Evolutionary conservation across 2,888 invertebrate species (phyloP).

Genomic region (Brenthis daphne): DNA sequence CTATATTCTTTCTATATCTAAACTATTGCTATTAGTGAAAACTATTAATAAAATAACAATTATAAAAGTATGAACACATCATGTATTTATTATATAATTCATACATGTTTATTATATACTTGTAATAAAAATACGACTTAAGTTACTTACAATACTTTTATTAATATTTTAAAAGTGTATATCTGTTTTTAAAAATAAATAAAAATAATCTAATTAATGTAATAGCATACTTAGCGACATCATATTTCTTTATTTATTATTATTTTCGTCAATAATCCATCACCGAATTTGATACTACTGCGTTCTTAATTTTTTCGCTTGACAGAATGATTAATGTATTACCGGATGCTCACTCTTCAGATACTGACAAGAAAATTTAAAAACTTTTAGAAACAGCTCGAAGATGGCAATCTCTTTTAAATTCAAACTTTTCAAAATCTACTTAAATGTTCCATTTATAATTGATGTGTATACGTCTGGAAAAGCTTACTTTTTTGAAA

Average conservation of each 20-base stretch:
- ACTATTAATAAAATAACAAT: too few relatives aligned
- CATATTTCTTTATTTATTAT: conserved; percentile 10
- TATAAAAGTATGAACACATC: too few relatives aligned
- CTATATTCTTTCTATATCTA: too few relatives aligned
- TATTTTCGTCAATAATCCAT: conserved; percentile 22
- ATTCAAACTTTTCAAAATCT: conserved; percentile 44
- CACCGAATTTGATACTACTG: conserved; percentile 30
- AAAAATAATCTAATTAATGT: too few relatives aligned
- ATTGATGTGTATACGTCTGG: conserved; percentile 39
- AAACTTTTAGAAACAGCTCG: conserved; percentile 51
- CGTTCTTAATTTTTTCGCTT: conserved; percentile 43
- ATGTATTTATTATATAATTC: too few relatives aligned
- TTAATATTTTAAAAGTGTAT: too few relatives aligned
- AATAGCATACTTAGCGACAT: background rate
- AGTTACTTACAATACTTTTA: too few relatives aligned
- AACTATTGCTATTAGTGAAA: too few relatives aligned
- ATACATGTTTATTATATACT: too few relatives aligned
- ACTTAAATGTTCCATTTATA: conserved; percentile 44
- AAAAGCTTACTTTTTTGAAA: conserved; percentile 36
- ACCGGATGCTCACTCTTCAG: conserved; percentile 35
- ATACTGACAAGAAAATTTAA: conserved; percentile 56
- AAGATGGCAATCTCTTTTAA: conserved; percentile 51
- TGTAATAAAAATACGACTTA: too few relatives aligned
- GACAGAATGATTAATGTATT: conserved; percentile 60
- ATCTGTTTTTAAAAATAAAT: too few relatives aligned